Evolutionary conservation across 2,113 vertebrate genomes (phyloP), one percentile per base, ranked within the genome.

Genomic region (Lasiurus cinereus): DNA sequence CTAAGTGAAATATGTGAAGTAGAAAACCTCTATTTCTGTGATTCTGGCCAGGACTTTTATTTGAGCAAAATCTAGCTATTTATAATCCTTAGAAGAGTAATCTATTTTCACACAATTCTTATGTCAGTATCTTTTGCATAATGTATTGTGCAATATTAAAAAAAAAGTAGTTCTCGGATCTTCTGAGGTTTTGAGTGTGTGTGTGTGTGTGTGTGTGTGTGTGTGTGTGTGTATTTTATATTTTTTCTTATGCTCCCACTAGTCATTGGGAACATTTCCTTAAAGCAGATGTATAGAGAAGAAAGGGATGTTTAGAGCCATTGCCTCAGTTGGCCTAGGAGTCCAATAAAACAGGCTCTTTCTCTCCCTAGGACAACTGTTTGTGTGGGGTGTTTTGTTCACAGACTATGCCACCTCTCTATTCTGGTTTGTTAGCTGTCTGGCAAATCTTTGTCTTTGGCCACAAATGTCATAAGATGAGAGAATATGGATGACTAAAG

Each of bases 361-460:
- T 93, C 78, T 73, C 56, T 36, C 12, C 88, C 6, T 8, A 62
- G 88, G 62, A 94, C 24, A 90, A 85, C 62, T 94, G 94, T 13
- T 91, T 82, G 33, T 59, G 54, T 18, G 2, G 12, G 24, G 43
- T 21, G 29, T 31, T 74, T 83, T 67, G n/a, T 73, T 86, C 76
- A 88, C 19, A 56, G 18, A 48, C 46, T 76, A 8, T 5, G 64
- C 77, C 82, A 85, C 67, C 24, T 80, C 84, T 72, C 66, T 31
- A 3, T 21, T 85, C 92, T 85, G 74, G 91, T n/a, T 77, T 87
- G 74, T 95, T 85, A 86, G 91, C 84, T 92, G 85, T 93, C 85
- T 94, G 88, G 82, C 70, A 96, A 90, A 92, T 52, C 94, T 90
- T 85, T 92, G 90, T 95, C 77, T 83, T 91, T 70, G 86, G 92